Evolutionary conservation across 1,140 invertebrate species (phyloP).

Genomic region (Epicauta chinensis): DNA sequence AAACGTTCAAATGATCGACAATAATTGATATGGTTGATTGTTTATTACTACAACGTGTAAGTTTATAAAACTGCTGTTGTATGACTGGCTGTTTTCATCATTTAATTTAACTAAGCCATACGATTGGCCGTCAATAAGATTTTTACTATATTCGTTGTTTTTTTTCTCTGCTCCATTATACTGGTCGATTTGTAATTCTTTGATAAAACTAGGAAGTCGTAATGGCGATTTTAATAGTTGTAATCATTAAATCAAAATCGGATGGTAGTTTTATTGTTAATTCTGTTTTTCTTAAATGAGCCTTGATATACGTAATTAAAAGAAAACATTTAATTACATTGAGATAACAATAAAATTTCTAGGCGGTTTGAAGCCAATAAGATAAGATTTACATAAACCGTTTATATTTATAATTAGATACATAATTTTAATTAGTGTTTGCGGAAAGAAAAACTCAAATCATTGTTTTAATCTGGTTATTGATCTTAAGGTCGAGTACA

Average conservation of each 20-base stretch:
- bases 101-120: slow-evolving; percentile 27
- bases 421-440: too few species aligned
- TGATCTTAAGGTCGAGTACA: too few species aligned
- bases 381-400: too few species aligned
- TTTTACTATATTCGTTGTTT: background rate
- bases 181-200: background rate
- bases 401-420: too few species aligned
- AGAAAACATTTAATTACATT: too few species aligned
- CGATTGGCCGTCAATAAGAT: slow-evolving; percentile 21
- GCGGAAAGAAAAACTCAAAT: too few species aligned
- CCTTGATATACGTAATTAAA: too few species aligned
- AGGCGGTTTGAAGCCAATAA: too few species aligned
- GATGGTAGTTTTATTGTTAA: background rate
- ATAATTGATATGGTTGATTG: slow-evolving; percentile 16
- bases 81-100: slow-evolving; percentile 32
- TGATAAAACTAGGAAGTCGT: background rate
- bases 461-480: too few species aligned
- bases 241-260: background rate
- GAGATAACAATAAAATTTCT: too few species aligned
- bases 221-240: background rate
- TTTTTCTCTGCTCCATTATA: background rate
- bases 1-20: slow-evolving; percentile 1
- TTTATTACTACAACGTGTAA: slow-evolving; percentile 22
- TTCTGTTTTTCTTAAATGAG: background rate
- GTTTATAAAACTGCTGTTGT: slow-evolving; percentile 25